These are phyloP conservation scores for Cotesia glomerata DNA, from an alignment of 1,140 invertebrate genomes.

Conservation along the genomic window DNA sequence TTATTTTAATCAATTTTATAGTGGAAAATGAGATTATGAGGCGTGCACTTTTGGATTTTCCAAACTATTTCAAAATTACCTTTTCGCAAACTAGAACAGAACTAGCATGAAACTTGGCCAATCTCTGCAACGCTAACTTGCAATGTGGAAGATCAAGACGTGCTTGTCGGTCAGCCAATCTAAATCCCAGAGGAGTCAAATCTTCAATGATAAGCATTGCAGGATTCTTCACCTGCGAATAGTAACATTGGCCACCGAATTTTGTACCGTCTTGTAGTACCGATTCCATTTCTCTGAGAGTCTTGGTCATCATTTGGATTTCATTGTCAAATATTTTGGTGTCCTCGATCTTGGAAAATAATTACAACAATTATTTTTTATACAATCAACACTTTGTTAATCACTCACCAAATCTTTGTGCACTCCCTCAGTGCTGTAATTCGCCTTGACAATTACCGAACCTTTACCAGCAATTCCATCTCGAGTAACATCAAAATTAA, in stretches of 20 bases:
- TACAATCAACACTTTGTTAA: neutral
- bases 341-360: conserved; percentile 38
- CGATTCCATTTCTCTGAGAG: conserved; percentile 52
- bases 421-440: conserved; percentile 37
- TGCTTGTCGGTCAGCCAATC: conserved; percentile 62
- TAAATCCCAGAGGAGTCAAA: conserved; percentile 62
- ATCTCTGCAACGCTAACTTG: conserved; percentile 61
- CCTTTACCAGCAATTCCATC: conserved; percentile 39
- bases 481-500: conserved; percentile 39
- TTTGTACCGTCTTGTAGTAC: conserved; percentile 30
- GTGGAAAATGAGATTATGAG: no score
- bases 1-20: no score
- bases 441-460: conserved; percentile 48
- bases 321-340: conserved; percentile 49
- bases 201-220: conserved; percentile 64
- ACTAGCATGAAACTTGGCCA: conserved; percentile 68
- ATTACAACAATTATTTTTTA: no score
- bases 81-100: conserved; percentile 64
- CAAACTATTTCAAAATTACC: conserved; percentile 44
- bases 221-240: conserved; percentile 51
- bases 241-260: conserved; percentile 46
- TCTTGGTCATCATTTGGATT: conserved; percentile 53
- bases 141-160: conserved; percentile 65
- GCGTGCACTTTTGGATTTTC: no score
- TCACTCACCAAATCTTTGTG: conserved; percentile 44